phyloP scores from a whole-genome alignment of 2,113 vertebrate species.

The Myodes glareolus region DNA sequence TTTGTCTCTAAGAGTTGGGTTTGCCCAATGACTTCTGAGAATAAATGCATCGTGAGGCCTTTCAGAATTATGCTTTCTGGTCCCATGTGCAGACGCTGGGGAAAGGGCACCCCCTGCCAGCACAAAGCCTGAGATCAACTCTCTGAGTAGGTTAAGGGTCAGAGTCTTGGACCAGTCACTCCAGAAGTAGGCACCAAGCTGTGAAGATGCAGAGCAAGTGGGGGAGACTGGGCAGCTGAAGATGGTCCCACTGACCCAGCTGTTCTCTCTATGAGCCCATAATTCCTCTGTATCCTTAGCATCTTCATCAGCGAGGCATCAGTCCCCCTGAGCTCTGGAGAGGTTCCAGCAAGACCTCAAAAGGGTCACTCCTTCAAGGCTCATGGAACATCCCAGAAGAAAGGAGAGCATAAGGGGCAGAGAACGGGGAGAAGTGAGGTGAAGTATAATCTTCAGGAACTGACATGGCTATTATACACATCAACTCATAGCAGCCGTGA shows the following conservation, averaged over 20 bases:
- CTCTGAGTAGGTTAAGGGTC: background rate
- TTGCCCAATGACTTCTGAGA: constrained; percentile 73
- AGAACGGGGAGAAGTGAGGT: background rate
- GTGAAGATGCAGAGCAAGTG: background rate
- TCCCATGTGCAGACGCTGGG: background rate
- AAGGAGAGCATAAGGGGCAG: too few species aligned
- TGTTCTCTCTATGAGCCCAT: background rate
- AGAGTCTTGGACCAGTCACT: background rate
- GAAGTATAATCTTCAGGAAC: background rate
- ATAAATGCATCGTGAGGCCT: background rate
- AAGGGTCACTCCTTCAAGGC: background rate
- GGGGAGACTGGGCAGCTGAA: background rate
- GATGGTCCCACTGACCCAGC: background rate
- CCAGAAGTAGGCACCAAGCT: background rate
- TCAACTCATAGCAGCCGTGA: too few species aligned
- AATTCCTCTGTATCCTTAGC: background rate
- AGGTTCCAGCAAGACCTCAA: background rate
- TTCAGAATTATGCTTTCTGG: background rate
- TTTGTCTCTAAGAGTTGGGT: constrained; percentile 74
- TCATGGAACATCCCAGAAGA: background rate
- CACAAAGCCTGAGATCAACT: background rate
- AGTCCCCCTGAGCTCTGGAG: background rate
- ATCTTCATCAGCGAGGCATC: background rate
- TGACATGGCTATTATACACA: too few species aligned
- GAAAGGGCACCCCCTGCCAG: background rate